These are phyloP conservation scores for Polypterus senegalus DNA, from an alignment of 2,113 vertebrate species.

Conservation along the genomic window DNA sequence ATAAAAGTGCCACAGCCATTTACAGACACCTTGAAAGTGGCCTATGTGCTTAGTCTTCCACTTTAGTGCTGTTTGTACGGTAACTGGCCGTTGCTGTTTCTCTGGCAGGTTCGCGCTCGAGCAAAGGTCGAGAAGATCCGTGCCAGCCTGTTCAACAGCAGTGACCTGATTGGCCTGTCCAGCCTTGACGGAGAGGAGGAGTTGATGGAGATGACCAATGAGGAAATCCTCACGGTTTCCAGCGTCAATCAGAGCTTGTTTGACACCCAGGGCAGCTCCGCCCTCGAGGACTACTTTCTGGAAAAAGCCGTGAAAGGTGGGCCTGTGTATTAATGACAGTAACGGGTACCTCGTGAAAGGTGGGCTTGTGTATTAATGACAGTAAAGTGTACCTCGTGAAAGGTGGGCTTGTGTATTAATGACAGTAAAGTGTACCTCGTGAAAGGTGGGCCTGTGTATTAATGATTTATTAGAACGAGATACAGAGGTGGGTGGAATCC, in stretches of 20 bases:
- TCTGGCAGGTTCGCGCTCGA: constrained; percentile 73
- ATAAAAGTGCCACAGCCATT: too few species aligned
- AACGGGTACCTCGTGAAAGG: too few species aligned
- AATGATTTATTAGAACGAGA: too few species aligned
- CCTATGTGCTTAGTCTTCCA: too few species aligned
- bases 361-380: too few species aligned
- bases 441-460: accelerated
- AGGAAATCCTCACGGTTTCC: constrained; percentile 92
- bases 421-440: too few species aligned
- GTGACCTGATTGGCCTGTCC: constrained; percentile 88
- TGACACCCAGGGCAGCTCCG: constrained; percentile 91
- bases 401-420: too few species aligned
- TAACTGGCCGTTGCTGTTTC: too few species aligned
- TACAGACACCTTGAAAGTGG: too few species aligned
- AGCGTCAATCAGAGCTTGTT: constrained; percentile 95
- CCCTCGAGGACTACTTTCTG: constrained; percentile 85
- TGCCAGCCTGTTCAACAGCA: constrained; percentile 93
- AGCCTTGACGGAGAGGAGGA: constrained; percentile 91
- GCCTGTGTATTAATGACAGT: neutral
- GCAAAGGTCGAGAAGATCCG: constrained; percentile 96
- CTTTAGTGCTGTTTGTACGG: too few species aligned
- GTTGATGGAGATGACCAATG: constrained; percentile 91
- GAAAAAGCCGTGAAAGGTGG: constrained; percentile 85
- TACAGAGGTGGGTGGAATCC: too few species aligned
- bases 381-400: too few species aligned